phyloP scores from a whole-genome alignment of 2,113 vertebrate genomes.

The Platysternon megacephalum region DNA sequence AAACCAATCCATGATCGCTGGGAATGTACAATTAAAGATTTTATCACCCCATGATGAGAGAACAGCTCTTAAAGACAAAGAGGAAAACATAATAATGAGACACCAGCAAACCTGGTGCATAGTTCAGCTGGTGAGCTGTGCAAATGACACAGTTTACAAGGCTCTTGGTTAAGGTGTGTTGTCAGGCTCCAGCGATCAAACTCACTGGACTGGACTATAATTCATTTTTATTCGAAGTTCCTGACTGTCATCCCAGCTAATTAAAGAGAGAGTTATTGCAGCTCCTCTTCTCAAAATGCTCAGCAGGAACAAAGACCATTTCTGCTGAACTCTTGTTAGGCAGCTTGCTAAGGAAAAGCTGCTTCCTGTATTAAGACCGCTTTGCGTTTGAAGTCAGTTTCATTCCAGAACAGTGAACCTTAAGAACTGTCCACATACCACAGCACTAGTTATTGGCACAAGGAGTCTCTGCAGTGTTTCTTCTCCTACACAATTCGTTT shows the following conservation, averaged over 20 bases:
- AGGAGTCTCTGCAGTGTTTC: background rate
- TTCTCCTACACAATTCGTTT: background rate
- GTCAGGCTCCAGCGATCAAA: slow-evolving; percentile 12
- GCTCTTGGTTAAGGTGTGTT: background rate
- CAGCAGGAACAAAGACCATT: background rate
- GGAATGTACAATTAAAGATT: fast-evolving
- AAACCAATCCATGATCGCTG: background rate
- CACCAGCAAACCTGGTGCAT: fast-evolving
- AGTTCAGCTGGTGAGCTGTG: background rate
- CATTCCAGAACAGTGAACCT: background rate
- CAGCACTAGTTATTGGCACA: background rate
- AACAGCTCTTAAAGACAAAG: background rate
- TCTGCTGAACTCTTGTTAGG: slow-evolving; percentile 10
- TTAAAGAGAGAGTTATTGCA: slow-evolving; percentile 21
- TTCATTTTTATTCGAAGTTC: slow-evolving; percentile 18
- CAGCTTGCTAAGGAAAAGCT: slow-evolving; percentile 18
- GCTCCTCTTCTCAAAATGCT: slow-evolving; percentile 12
- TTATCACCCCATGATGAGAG: fast-evolving
- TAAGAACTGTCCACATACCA: background rate
- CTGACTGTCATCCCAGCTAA: slow-evolving; percentile 26
- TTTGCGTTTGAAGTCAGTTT: background rate
- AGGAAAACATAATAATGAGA: background rate
- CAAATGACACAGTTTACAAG: background rate
- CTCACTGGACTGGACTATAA: slow-evolving; percentile 33
- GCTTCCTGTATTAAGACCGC: background rate